These are phyloP conservation scores for Galeopterus variegatus DNA, from an alignment of 2,113 vertebrate genomes.

Conservation along the genomic window DNA sequence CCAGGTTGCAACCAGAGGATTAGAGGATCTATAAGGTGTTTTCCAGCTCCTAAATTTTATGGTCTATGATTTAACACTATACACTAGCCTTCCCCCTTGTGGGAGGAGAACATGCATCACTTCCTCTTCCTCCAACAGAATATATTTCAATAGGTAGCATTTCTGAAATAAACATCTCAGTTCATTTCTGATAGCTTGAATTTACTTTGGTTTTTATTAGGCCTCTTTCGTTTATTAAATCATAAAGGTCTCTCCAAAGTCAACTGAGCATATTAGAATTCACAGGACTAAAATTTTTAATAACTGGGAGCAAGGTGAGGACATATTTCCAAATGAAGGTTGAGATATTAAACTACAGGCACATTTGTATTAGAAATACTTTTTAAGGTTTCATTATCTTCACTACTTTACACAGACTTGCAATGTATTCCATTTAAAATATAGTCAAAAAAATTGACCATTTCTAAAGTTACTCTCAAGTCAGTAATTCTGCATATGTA, in stretches of 20 bases:
- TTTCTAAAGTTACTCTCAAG: background rate
- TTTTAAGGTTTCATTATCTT: background rate
- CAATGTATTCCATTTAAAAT: background rate
- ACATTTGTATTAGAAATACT: background rate
- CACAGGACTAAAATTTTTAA: background rate
- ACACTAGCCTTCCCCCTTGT: background rate
- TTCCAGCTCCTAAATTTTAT: background rate
- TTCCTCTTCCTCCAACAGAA: background rate
- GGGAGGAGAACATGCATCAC: background rate
- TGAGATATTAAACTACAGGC: background rate
- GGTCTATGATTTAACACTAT: background rate
- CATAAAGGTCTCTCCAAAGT: constrained; percentile 52
- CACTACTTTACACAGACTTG: background rate
- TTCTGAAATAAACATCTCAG: constrained; percentile 57
- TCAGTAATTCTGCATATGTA: background rate
- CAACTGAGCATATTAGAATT: constrained; percentile 50
- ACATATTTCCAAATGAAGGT: background rate
- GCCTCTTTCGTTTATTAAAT: constrained; percentile 45
- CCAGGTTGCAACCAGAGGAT: background rate
- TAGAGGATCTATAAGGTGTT: background rate
- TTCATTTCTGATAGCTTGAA: constrained; percentile 48
- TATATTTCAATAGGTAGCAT: constrained; percentile 2
- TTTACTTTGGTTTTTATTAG: constrained; percentile 54
- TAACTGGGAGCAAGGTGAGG: background rate
- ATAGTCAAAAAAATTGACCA: background rate